Base-by-base conservation (phyloP, 1,140 invertebrate species). In the Pseudobourletiella spinata region DNA sequence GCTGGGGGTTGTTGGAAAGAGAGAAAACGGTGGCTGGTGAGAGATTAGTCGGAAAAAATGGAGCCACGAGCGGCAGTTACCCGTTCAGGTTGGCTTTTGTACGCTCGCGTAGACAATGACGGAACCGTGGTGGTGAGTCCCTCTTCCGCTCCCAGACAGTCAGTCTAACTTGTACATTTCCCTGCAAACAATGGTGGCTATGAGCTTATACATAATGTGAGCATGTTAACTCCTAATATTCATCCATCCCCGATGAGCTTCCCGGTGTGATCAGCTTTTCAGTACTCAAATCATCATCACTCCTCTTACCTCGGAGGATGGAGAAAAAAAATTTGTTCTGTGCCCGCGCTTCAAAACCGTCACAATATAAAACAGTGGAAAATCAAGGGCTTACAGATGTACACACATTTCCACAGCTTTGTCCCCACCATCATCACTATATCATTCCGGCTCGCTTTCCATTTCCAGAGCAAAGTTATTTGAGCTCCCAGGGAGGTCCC, bases 141-240 rank as follows among this genome's bases (percentile, higher is more conserved):
- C 56, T 58, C 20, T 26, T 22, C 22, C 35, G 39, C 20, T 43
- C 3, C 6, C n/a, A 15, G 3, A 39, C n/a, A 11, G 35, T 39
- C 11, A 11, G 35, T 39, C 48, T 55, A 43, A 39, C 46, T 58
- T 63, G 61, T 51, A 54, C 61, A 63, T 63, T 63, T 63, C 56
- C 44, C 61, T 63, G 61, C 61, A 63, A 58, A 63, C 61, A 63
- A 58, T 54, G 48, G 61, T 11, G 44, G 44, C 35, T 39, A 22
- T 48, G 4, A 48, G 39, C 18, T 26, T 8, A 32, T n/a, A n/a
- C 30, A 58, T 58, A 30, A 54, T 11, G 51, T 28, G 24, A 30
- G 26, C 29, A 56, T 56, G 26, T 56, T 35, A 32, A 32, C 54
- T 32, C 26, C 20, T 24, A 24, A 16, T 42, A 58, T 58, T 44